Evolutionary conservation across 2,888 invertebrate species (phyloP).

Genomic region (Xestia ashworthii): DNA sequence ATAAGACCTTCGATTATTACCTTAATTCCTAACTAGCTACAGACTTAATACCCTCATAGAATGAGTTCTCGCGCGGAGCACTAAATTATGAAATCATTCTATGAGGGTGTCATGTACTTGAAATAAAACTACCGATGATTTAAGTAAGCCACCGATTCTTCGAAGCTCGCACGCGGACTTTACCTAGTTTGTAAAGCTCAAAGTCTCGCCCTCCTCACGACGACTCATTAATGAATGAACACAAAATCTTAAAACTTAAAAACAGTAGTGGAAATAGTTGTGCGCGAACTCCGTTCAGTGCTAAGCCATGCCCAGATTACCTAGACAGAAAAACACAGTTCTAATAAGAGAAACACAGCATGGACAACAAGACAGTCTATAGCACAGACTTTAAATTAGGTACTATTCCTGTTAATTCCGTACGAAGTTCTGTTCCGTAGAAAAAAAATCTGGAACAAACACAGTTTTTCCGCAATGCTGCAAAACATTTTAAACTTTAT

Average conservation of each 20-base stretch:
- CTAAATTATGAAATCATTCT: too few relatives aligned
- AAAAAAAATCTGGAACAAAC: conserved; percentile 49
- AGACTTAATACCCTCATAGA: too few relatives aligned
- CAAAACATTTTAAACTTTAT: conserved; percentile 38
- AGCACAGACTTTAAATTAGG: conserved; percentile 43
- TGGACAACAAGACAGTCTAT: conserved; percentile 18
- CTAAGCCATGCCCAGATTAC: conserved; percentile 19
- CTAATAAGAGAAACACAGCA: conserved; percentile 28
- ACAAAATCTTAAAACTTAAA: neutral
- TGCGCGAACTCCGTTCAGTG: neutral
- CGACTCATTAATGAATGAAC: neutral
- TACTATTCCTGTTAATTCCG: conserved; percentile 52
- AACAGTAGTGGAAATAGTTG: neutral
- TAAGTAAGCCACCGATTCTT: too few relatives aligned
- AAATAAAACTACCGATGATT: too few relatives aligned
- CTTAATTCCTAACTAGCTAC: neutral
- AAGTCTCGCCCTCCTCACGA: neutral
- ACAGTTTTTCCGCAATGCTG: conserved; percentile 43
- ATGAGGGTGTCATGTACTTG: too few relatives aligned
- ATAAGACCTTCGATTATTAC: neutral
- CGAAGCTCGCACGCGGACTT: too few relatives aligned
- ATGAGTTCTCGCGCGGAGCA: too few relatives aligned
- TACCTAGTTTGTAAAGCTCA: neutral
- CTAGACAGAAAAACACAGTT: conserved; percentile 9
- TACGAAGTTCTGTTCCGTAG: conserved; percentile 38